Percentiles rank a stretch among this genome's conserved stretches.
These are phyloP conservation scores for Agelaius phoeniceus DNA, from an alignment of 2,113 vertebrate genomes.

Conservation along the genomic window DNA sequence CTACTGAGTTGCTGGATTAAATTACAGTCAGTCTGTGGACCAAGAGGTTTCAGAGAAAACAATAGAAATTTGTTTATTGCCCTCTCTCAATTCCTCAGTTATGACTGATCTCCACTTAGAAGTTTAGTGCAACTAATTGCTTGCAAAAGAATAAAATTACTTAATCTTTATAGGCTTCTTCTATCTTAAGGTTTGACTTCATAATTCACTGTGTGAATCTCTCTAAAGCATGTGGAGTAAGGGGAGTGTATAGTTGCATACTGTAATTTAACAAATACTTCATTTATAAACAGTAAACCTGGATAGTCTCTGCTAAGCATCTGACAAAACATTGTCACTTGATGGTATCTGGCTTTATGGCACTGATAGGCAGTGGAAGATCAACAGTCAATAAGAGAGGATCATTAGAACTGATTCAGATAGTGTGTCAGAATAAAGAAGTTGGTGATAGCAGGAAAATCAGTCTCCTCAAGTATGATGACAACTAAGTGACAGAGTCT, in stretches of 20 bases:
- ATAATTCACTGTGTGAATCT: slow-evolving; percentile 60
- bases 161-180: slow-evolving; percentile 76
- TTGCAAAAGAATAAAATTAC: slow-evolving; percentile 52
- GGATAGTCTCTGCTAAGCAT: slow-evolving; percentile 62
- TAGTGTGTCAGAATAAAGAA: background rate
- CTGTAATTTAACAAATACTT: slow-evolving; percentile 43
- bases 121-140: slow-evolving; percentile 70
- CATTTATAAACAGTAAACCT: slow-evolving; percentile 59
- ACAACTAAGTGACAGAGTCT: background rate
- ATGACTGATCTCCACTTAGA: slow-evolving; percentile 70
- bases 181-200: slow-evolving; percentile 63
- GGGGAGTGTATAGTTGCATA: slow-evolving; percentile 30
- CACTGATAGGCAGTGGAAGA: slow-evolving; percentile 60
- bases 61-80: slow-evolving; percentile 84
- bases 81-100: slow-evolving; percentile 70
- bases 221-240: slow-evolving; percentile 44
- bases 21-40: slow-evolving; percentile 74
- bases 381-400: slow-evolving; percentile 1
- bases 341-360: slow-evolving; percentile 75
- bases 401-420: slow-evolving; percentile 24
- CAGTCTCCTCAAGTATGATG: background rate
- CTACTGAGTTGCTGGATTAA: slow-evolving; percentile 71
- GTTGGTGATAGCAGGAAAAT: background rate
- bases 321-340: slow-evolving; percentile 65
- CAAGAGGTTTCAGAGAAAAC: slow-evolving; percentile 72